Conservation (phyloP, 1,140 invertebrate genomes). For the Papilio polyxenes region DNA sequence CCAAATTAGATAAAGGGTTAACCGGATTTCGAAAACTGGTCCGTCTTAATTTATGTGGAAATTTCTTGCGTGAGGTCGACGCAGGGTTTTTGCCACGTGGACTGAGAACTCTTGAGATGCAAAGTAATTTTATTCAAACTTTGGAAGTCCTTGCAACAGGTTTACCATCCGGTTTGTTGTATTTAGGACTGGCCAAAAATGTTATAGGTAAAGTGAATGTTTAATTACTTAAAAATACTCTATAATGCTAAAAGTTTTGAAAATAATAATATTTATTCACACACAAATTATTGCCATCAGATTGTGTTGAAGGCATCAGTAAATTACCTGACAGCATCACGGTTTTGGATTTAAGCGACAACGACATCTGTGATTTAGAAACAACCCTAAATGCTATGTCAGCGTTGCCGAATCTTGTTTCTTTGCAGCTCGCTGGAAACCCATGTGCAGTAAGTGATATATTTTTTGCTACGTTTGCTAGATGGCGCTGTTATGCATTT, state of each 20-base stretch:
- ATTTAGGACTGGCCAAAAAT: slow-evolving; percentile 67
- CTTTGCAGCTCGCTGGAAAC: slow-evolving; percentile 77
- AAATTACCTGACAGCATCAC: slow-evolving; percentile 55
- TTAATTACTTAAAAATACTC: neutral
- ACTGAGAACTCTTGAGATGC: slow-evolving; percentile 63
- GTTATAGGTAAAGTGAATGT: slow-evolving; percentile 49
- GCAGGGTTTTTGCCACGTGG: slow-evolving; percentile 50
- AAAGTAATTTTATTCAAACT: slow-evolving; percentile 60
- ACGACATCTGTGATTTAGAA: slow-evolving; percentile 79
- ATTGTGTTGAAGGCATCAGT: slow-evolving; percentile 45
- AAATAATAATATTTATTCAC: neutral
- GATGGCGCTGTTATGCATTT: slow-evolving; percentile 50
- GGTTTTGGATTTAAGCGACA: slow-evolving; percentile 78
- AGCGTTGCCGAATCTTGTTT: slow-evolving; percentile 63
- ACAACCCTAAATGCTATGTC: slow-evolving; percentile 64
- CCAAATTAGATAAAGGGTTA: slow-evolving; percentile 60
- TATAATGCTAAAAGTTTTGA: neutral
- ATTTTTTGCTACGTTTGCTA: slow-evolving; percentile 39
- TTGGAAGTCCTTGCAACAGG: slow-evolving; percentile 54
- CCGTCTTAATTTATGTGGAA: slow-evolving; percentile 66
- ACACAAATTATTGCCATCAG: slow-evolving; percentile 48
- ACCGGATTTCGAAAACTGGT: slow-evolving; percentile 57
- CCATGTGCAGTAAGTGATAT: slow-evolving; percentile 77
- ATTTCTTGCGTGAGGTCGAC: slow-evolving; percentile 59
- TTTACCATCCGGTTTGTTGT: slow-evolving; percentile 60